phyloP scores from a whole-genome alignment of 2,888 invertebrate genomes.

The Heterodera filipjevi region DNA sequence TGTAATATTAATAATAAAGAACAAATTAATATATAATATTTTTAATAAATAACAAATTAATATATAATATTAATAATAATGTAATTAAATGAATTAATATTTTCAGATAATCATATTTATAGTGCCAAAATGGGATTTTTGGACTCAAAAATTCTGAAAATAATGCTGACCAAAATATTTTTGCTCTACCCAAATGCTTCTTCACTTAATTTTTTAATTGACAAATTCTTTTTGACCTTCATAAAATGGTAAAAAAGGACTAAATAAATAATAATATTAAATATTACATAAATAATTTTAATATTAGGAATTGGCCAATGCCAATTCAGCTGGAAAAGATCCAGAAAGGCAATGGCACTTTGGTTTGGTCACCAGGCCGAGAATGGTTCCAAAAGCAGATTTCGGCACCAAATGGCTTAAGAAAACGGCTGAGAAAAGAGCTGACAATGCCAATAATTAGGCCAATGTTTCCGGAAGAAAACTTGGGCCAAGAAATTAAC shows the following conservation, averaged over 20 bases:
- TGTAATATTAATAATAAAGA: not conserved
- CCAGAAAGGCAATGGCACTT: not conserved
- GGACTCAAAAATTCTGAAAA: not conserved
- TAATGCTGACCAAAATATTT: not conserved
- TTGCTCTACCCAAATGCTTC: not conserved
- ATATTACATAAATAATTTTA: too few relatives aligned
- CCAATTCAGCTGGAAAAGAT: not conserved
- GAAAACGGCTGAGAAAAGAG: not conserved
- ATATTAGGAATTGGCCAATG: not conserved
- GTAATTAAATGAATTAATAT: not conserved
- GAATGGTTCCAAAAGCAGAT: not conserved
- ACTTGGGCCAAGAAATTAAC: slow-evolving; percentile 6
- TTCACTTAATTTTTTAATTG: not conserved
- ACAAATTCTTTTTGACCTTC: not conserved
- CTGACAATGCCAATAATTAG: not conserved
- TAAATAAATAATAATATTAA: too few relatives aligned
- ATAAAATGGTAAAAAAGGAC: not conserved
- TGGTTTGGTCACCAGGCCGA: not conserved
- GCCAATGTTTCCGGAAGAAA: slow-evolving; percentile 9
- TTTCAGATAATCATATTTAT: not conserved
- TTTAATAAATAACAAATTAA: too few relatives aligned
- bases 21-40: too few relatives aligned
- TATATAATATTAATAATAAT: too few relatives aligned
- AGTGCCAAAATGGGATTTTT: not conserved
- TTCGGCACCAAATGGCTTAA: not conserved